Evolutionary conservation across 23 tunicate genomes (phyloP).

Genomic region (Aplidium turbinatum): DNA sequence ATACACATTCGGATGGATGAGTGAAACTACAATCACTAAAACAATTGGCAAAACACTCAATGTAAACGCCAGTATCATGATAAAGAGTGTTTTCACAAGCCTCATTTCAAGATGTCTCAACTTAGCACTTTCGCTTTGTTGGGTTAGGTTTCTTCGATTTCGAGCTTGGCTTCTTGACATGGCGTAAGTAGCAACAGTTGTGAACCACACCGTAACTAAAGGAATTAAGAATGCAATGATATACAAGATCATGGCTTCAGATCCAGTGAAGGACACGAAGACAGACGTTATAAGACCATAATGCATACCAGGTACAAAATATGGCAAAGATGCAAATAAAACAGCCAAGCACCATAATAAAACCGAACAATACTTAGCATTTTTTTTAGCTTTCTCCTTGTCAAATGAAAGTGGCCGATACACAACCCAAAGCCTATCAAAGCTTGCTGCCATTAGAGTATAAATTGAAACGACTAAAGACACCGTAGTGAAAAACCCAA

Average conservation of each 20-base stretch:
- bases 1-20: neutral
- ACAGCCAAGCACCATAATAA: conserved; percentile 39
- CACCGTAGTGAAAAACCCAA: conserved; percentile 60
- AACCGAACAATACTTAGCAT: conserved; percentile 24
- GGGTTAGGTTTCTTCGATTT: conserved; percentile 19
- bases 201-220: conserved; percentile 46
- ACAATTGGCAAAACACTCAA: conserved; percentile 41
- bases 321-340: conserved; percentile 39
- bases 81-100: conserved; percentile 44
- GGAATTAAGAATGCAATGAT: conserved; percentile 41
- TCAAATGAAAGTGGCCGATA: conserved; percentile 43
- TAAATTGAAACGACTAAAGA: conserved; percentile 60
- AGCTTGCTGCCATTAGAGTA: conserved; percentile 45
- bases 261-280: conserved; percentile 21
- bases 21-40: conserved; percentile 25
- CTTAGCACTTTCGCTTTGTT: neutral
- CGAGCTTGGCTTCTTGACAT: conserved; percentile 37
- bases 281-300: conserved; percentile 47
- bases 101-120: conserved; percentile 22
- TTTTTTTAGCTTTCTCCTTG: conserved; percentile 32
- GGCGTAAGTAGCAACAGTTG: conserved; percentile 40
- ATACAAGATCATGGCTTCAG: conserved; percentile 29
- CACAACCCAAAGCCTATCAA: conserved; percentile 58
- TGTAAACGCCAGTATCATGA: conserved; percentile 63
- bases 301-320: conserved; percentile 29